phyloP scores from a whole-genome alignment of 2,888 invertebrate species.

The Chirona hameri region DNA sequence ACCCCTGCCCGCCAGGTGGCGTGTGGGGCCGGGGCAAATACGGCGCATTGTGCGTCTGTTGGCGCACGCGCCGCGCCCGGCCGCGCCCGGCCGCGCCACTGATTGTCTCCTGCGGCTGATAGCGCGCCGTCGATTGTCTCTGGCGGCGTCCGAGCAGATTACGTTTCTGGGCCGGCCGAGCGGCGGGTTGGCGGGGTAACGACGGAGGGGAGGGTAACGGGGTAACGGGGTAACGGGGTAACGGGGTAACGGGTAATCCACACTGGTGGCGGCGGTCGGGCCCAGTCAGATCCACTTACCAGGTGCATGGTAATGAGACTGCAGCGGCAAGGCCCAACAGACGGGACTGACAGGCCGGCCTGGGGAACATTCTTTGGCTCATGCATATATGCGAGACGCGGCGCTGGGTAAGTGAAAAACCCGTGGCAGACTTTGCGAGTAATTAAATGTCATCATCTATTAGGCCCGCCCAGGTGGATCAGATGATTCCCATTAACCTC shows the following conservation, averaged over 20 bases:
- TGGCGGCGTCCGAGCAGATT: not conserved
- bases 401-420: not conserved
- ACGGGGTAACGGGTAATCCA: not conserved
- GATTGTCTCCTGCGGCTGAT: not conserved
- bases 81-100: not conserved
- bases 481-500: too few relatives aligned
- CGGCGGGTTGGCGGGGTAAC: not conserved
- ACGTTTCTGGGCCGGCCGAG: not conserved
- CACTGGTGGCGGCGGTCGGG: not conserved
- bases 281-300: not conserved
- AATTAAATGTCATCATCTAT: not conserved
- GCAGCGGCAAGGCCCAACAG: not conserved
- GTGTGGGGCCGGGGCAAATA: not conserved
- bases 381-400: not conserved
- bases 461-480: not conserved
- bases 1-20: not conserved
- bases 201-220: not conserved
- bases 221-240: too few relatives aligned
- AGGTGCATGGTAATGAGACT: not conserved
- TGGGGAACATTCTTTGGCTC: not conserved
- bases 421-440: not conserved
- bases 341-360: not conserved
- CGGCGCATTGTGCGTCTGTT: slow-evolving; percentile 11
- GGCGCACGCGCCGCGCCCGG: not conserved
- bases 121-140: slow-evolving; percentile 1